phyloP scores from a whole-genome alignment of 2,888 invertebrate genomes.

The Dasysyrphus albostriatus region DNA sequence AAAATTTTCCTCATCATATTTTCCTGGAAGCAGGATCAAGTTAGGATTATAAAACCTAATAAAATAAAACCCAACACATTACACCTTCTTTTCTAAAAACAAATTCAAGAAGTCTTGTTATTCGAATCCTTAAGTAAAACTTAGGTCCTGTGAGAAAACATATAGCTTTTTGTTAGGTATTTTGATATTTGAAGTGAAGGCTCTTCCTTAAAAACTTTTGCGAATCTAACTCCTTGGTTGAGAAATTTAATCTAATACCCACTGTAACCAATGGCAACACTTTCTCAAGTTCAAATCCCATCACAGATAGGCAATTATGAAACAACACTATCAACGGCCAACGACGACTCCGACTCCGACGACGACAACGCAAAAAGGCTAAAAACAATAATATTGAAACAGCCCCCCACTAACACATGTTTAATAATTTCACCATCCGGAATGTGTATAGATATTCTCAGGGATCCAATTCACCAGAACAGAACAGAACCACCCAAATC shows the following conservation, averaged over 20 bases:
- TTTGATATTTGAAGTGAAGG: too few species aligned
- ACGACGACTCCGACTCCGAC: background rate
- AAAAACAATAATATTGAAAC: conserved; percentile 38
- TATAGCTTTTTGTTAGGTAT: too few species aligned
- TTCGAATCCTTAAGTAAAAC: too few species aligned
- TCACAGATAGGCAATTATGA: conserved; percentile 25
- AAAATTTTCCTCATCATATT: too few species aligned
- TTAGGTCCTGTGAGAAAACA: too few species aligned
- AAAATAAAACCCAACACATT: too few species aligned
- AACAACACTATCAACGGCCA: conserved; percentile 5
- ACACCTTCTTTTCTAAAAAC: too few species aligned
- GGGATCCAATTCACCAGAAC: background rate
- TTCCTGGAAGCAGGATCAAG: too few species aligned
- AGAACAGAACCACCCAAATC: conserved; percentile 13
- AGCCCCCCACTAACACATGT: conserved; percentile 32
- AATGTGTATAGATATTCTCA: background rate
- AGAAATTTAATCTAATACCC: background rate
- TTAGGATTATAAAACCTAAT: too few species aligned
- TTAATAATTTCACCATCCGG: conserved; percentile 18
- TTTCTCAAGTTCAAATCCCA: conserved; percentile 14
- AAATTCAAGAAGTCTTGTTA: too few species aligned
- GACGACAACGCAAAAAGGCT: conserved; percentile 26
- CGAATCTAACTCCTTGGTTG: background rate
- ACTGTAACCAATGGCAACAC: conserved; percentile 35
- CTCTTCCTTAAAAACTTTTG: too few species aligned